Conservation (phyloP, 2,797 vertebrate genomes). For the Danio jaintianensis region DNA sequence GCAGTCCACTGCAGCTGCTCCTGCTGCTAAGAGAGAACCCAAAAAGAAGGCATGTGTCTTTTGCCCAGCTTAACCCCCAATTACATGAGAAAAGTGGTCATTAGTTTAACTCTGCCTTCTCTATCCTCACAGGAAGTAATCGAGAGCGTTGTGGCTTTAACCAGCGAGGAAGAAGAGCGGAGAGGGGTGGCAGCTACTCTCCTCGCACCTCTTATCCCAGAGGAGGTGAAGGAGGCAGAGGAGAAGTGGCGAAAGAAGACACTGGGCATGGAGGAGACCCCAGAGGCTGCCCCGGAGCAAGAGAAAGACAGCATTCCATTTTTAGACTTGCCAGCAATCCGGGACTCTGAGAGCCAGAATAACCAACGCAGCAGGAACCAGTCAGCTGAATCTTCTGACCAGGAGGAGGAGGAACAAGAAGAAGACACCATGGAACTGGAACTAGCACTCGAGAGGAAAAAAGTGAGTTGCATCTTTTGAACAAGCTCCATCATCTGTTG, state of each 20-base stretch:
- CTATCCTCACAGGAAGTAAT: slow-evolving; percentile 86
- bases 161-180: slow-evolving; percentile 90
- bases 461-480: slow-evolving; percentile 73
- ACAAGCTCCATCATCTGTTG: not conserved
- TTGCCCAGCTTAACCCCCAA: too few species aligned
- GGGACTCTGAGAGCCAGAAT: slow-evolving; percentile 80
- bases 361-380: slow-evolving; percentile 84
- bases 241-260: slow-evolving; percentile 94
- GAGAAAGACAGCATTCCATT: slow-evolving; percentile 76
- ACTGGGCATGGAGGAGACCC: slow-evolving; percentile 84
- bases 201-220: slow-evolving; percentile 90
- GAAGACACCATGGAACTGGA: slow-evolving; percentile 95
- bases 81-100: not conserved
- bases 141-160: slow-evolving; percentile 91
- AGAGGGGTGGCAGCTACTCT: slow-evolving; percentile 91
- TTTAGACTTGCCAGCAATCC: slow-evolving; percentile 57
- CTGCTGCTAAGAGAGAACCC: slow-evolving; percentile 67
- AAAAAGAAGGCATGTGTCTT: slow-evolving; percentile 74
- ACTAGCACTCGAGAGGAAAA: slow-evolving; percentile 94
- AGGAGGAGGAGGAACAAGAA: slow-evolving; percentile 87
- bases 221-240: slow-evolving; percentile 93
- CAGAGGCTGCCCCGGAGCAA: slow-evolving; percentile 68
- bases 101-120: not conserved
- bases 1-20: slow-evolving; percentile 33
- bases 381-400: slow-evolving; percentile 81